A percentile compares a stretch with the other conserved stretches of the same genome.
Evolutionary conservation across 2,797 vertebrate genomes (phyloP).

Genomic region (Acanthiza pusilla): DNA sequence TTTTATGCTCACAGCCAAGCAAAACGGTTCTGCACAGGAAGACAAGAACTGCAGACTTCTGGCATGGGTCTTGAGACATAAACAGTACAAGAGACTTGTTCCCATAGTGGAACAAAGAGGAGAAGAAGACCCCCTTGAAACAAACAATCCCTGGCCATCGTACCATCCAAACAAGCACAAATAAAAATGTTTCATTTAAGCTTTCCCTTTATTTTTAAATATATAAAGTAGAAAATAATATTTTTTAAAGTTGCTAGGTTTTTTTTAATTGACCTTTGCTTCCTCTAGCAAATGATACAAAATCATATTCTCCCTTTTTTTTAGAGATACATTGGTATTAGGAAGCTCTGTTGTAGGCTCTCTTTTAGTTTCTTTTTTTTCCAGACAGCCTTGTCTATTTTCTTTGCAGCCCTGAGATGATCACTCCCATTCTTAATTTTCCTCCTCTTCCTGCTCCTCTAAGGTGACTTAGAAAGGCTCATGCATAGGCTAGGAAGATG

Average conservation of each 20-base stretch:
- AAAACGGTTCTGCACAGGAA: constrained; percentile 44
- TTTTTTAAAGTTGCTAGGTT: not conserved
- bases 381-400: not conserved
- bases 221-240: not conserved
- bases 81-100: constrained; percentile 27
- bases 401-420: not conserved
- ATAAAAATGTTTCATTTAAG: not conserved
- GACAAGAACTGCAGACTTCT: constrained; percentile 62
- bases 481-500: not conserved
- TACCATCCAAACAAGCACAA: not conserved
- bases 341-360: not conserved
- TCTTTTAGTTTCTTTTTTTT: not conserved
- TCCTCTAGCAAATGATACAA: not conserved
- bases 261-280: not conserved
- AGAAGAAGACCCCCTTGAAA: constrained; percentile 20
- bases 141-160: not conserved
- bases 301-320: not conserved
- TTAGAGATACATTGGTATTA: not conserved
- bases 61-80: constrained; percentile 53
- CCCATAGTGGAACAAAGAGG: constrained; percentile 19
- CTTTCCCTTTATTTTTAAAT: not conserved
- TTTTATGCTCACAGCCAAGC: constrained; percentile 45
- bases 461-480: not conserved
- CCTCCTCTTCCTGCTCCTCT: not conserved
- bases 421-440: not conserved